Conservation (phyloP, 2,888 invertebrate species). For the Euzophera pinguis region DNA sequence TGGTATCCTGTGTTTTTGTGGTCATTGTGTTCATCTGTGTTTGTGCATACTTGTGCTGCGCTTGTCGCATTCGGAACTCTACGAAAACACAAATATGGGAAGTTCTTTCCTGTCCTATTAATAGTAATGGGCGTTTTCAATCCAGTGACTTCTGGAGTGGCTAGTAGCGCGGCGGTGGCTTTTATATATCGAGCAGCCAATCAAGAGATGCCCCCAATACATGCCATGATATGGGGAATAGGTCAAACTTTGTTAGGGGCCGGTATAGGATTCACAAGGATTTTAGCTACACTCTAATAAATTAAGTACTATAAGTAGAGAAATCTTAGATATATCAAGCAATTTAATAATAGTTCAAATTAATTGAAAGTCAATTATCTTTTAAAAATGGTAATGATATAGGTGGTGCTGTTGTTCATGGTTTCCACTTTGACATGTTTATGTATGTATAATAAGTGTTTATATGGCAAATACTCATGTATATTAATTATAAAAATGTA, state of each 20-base stretch:
- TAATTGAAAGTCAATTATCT: slow-evolving; percentile 53
- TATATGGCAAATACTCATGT: slow-evolving; percentile 11
- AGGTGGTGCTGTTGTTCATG: slow-evolving; percentile 42
- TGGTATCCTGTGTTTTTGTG: slow-evolving; percentile 98
- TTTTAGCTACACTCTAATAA: slow-evolving; percentile 92
- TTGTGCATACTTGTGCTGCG: slow-evolving; percentile 95
- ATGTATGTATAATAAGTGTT: slow-evolving; percentile 23
- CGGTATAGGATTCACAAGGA: slow-evolving; percentile 94
- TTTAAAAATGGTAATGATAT: slow-evolving; percentile 36
- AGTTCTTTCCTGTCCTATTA: slow-evolving; percentile 94
- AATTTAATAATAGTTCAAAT: slow-evolving; percentile 29
- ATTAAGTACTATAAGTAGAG: slow-evolving; percentile 5
- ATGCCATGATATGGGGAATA: slow-evolving; percentile 96
- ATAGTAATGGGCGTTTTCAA: slow-evolving; percentile 94
- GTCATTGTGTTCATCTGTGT: slow-evolving; percentile 95
- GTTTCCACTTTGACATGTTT: slow-evolving; percentile 28
- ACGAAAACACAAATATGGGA: slow-evolving; percentile 95
- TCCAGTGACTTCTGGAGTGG: slow-evolving; percentile 92
- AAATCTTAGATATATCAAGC: slow-evolving; percentile 14
- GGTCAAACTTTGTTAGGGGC: slow-evolving; percentile 95
- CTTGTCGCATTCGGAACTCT: slow-evolving; percentile 94
- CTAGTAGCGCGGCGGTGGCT: slow-evolving; percentile 95
- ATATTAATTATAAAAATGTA: slow-evolving; percentile 9
- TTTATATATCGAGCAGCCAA: slow-evolving; percentile 95
- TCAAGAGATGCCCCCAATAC: slow-evolving; percentile 93